These are phyloP conservation scores for Drosophila ezoana DNA, from an alignment of 2,888 invertebrate genomes.

Conservation along the genomic window DNA sequence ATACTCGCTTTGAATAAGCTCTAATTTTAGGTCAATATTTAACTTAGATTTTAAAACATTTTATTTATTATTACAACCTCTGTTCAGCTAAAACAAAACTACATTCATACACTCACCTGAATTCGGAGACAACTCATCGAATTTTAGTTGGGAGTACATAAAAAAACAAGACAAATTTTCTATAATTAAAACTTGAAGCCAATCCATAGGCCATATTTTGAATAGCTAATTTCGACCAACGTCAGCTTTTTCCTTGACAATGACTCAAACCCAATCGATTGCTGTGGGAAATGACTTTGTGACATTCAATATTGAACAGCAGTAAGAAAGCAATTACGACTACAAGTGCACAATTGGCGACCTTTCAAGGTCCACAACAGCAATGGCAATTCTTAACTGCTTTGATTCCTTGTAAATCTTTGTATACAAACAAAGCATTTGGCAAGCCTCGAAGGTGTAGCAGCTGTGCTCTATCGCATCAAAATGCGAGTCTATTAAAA, in stretches of 20 bases:
- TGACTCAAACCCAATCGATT: slow-evolving; percentile 33
- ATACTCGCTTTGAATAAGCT: no score
- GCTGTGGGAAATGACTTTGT: slow-evolving; percentile 30
- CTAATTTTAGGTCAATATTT: no score
- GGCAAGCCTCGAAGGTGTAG: not conserved
- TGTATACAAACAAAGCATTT: slow-evolving; percentile 9
- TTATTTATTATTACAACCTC: no score
- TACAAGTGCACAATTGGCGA: not conserved
- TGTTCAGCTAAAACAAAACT: no score
- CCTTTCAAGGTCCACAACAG: slow-evolving; percentile 7
- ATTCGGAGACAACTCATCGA: no score
- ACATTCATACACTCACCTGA: no score
- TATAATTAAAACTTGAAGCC: not conserved
- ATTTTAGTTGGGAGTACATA: no score
- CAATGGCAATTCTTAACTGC: not conserved
- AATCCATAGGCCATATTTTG: not conserved
- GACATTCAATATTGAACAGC: slow-evolving; percentile 17
- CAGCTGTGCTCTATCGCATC: slow-evolving; percentile 6
- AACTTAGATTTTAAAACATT: no score
- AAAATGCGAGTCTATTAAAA: slow-evolving; percentile 11
- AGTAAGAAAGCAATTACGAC: slow-evolving; percentile 2
- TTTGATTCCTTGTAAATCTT: slow-evolving; percentile 13
- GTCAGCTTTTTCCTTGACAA: slow-evolving; percentile 36
- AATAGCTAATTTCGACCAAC: slow-evolving; percentile 3
- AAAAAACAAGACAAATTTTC: no score